Conservation (phyloP, 2,888 invertebrate species). For the Malacosoma neustria region DNA sequence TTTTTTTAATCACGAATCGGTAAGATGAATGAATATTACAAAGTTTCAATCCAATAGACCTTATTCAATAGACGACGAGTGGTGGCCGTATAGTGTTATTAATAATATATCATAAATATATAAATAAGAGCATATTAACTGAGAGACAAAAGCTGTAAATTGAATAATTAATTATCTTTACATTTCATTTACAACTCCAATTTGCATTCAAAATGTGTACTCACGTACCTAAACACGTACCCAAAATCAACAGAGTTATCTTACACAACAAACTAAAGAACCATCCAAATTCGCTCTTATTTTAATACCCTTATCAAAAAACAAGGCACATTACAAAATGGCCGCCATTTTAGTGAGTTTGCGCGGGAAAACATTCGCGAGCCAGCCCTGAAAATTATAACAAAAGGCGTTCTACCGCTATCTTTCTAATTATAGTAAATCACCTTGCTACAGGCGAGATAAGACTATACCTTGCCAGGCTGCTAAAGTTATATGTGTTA, state of each 20-base stretch:
- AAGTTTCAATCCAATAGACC: no score
- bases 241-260: slow-evolving; percentile 48
- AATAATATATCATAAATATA: no score
- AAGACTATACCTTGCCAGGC: slow-evolving; percentile 48
- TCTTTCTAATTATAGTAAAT: slow-evolving; percentile 76
- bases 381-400: slow-evolving; percentile 73
- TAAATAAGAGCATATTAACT: no score
- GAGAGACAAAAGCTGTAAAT: slow-evolving; percentile 18
- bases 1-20: no score
- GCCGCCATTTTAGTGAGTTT: slow-evolving; percentile 69
- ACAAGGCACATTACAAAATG: slow-evolving; percentile 74
- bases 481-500: slow-evolving; percentile 50
- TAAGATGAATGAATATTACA: no score
- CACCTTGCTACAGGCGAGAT: slow-evolving; percentile 73
- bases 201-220: slow-evolving; percentile 64
- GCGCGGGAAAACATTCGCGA: slow-evolving; percentile 67
- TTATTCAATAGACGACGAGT: no score
- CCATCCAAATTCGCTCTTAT: slow-evolving; percentile 63
- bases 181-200: slow-evolving; percentile 61
- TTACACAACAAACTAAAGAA: slow-evolving; percentile 35
- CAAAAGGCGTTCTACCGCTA: slow-evolving; percentile 74
- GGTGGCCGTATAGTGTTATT: no score
- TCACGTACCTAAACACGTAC: slow-evolving; percentile 56
- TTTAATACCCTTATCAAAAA: slow-evolving; percentile 75
- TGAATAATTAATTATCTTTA: slow-evolving; percentile 33